Evolutionary conservation across 1,140 invertebrate genomes (phyloP).

Genomic region (Leucophenga varia): DNA sequence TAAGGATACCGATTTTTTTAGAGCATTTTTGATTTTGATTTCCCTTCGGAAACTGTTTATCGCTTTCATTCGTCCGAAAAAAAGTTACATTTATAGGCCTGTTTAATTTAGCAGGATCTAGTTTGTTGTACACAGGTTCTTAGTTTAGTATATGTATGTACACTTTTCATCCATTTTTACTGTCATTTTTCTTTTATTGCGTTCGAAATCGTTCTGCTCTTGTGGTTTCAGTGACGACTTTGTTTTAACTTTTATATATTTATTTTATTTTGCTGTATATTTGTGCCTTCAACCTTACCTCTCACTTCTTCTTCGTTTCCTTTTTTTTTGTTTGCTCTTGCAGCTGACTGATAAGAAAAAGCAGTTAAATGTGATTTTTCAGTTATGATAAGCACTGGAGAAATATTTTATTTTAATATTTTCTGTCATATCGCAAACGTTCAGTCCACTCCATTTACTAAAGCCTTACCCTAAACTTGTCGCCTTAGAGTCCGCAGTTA

Average conservation of each 20-base stretch:
- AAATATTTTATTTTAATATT: slow-evolving; percentile 53
- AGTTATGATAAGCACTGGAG: slow-evolving; percentile 28
- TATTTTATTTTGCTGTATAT: too few species aligned
- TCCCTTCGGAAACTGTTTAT: too few species aligned
- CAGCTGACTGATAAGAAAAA: neutral
- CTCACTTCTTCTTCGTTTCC: neutral
- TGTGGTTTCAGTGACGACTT: too few species aligned
- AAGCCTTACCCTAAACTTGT: slow-evolving; percentile 8
- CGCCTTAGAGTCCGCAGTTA: slow-evolving; percentile 38
- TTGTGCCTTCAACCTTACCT: too few species aligned
- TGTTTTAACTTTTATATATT: too few species aligned
- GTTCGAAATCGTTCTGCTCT: slow-evolving; percentile 3
- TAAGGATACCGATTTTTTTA: too few species aligned
- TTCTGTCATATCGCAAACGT: neutral
- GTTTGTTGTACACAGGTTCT: slow-evolving; percentile 8
- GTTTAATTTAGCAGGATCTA: neutral
- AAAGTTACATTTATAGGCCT: too few species aligned
- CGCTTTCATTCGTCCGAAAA: too few species aligned
- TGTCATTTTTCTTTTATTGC: neutral
- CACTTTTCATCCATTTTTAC: slow-evolving; percentile 12
- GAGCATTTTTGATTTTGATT: too few species aligned
- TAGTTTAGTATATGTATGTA: neutral
- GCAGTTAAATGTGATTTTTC: slow-evolving; percentile 46
- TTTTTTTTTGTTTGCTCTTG: neutral
- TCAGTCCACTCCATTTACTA: neutral